Evolutionary conservation across 37 sponge, comb jelly and placozoan species (phyloP), one percentile per base, ranked within the genome.

Genomic region (Geodia barretti): DNA sequence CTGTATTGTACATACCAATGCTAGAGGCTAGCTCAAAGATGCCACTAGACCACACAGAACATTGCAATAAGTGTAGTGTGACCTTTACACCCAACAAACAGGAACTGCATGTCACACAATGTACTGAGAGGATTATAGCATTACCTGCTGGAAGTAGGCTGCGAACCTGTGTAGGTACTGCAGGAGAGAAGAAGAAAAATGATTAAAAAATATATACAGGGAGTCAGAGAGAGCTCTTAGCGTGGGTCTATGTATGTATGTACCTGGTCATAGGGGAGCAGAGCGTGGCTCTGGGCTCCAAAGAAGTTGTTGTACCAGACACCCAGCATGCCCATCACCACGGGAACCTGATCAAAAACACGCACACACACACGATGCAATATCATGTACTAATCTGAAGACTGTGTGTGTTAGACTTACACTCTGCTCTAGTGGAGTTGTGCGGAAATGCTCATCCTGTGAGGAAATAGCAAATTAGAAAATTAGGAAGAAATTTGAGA

Each of bases 261-360:
- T 47, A 47, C 92, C 81, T 97, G 99, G 74, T 98, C 99, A 82
- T 98, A 98, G 32, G 99, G 99, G n/a, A 98, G 80, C 30, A 98
- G 84, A 9, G 87, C 96, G 72, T 96, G 97, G 37, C 90, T 94
- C 81, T 98, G 99, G 62, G 99, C 96, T 31, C 95, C 96, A 61
- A 94, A 92, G 77, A 98, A 92, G 82, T 98, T 96, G 82, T 98
- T 98, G 88, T 98, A 98, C 99, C 99, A 98, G 42, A 98, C 90
- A 8, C 99, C 99, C 32, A 98, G 88, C 47, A 98, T 58, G 35
- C 88, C 99, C 73, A 98, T 86, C 64, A 98, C 80, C 32, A 88
- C 94, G 8, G 99, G 99, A 59, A 98, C 84, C 93, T 95, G 73
- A n/a, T n/a, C n/a, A n/a, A n/a, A n/a, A n/a, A n/a, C n/a, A n/a